Base-by-base conservation (phyloP, 2,888 invertebrate species). In the Synergus umbraculus region DNA sequence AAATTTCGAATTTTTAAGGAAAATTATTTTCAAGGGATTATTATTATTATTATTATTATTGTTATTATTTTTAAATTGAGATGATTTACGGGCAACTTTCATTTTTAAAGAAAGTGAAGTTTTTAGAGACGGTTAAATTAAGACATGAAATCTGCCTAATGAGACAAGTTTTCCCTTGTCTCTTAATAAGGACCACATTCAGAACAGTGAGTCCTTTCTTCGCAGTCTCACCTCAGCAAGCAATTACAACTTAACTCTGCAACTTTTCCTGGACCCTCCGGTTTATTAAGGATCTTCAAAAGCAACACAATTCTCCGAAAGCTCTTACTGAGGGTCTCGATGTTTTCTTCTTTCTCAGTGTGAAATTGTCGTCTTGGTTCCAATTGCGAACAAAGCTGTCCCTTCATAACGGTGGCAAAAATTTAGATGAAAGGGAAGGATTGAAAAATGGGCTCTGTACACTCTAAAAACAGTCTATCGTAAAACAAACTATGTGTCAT, bases 141-240 rank as follows among this genome's bases (percentile, higher is more conserved):
- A 18, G 22, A 1, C 60, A 10, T 7, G n/a, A 54, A 60, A 29
- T 22, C 18, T 60, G 9, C 22, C 18, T 22, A 60, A 60, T 60
- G 18, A 60, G 60, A 12, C 10, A 60, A 46, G 9, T 63, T 22
- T 22, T 63, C 22, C 4, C 60, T 4, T 5, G 5, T 60, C 78
- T 66, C 78, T 82, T 86, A 85, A 86, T 81, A 60, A 60, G 18
- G 83, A 86, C 80, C 77, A 78, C 76, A 67, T 83, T 81, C 77
- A 63, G 77, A 80, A 82, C 69, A 65, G 79, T 60, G 37, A 22
- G 78, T 54, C 43, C 43, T 37, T 78, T 79, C 73, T 77, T 65
- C 77, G 44, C 77, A 15, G 65, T 65, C 41, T 37, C 66, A 43
- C 41, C 66, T 66, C 43, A 43, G 18, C 4, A 43, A 43, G 66